Evolutionary conservation across 2,888 invertebrate species (phyloP).

Genomic region (Vesta saturnalis): DNA sequence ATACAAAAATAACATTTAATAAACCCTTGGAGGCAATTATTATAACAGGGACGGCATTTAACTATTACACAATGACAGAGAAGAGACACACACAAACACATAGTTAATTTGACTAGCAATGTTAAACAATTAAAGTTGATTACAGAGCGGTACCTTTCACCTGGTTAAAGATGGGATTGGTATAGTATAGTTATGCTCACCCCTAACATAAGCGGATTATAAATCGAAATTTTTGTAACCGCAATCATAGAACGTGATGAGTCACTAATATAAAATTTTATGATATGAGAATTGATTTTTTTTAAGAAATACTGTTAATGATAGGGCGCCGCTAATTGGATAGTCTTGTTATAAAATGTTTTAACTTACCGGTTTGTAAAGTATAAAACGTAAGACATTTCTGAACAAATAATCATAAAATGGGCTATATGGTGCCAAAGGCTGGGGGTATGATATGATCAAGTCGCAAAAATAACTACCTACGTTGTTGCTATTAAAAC

Average conservation of each 20-base stretch:
- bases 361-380: constrained; percentile 10
- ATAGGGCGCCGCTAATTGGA: constrained; percentile 24
- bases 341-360: constrained; percentile 24
- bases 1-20: constrained; percentile 37
- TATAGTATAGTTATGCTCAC: constrained; percentile 24
- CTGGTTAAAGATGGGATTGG: constrained; percentile 41
- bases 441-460: constrained; percentile 2
- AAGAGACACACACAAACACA: constrained; percentile 34
- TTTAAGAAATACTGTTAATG: constrained; percentile 21
- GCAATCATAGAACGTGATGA: constrained; percentile 29
- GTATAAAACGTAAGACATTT: constrained; percentile 6
- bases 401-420: constrained; percentile 11
- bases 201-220: constrained; percentile 25
- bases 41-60: constrained; percentile 28
- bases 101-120: constrained; percentile 42
- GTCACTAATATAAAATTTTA: constrained; percentile 33
- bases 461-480: constrained; percentile 11
- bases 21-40: constrained; percentile 32
- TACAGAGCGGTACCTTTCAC: constrained; percentile 45
- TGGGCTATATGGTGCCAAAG: constrained; percentile 4
- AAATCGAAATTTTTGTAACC: constrained; percentile 20
- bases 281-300: constrained; percentile 33
- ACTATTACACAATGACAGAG: constrained; percentile 39
- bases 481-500: constrained; percentile 10
- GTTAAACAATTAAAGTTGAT: constrained; percentile 45